Evolutionary conservation across 2,113 vertebrate genomes (phyloP).

Genomic region (Pluvianellus socialis): DNA sequence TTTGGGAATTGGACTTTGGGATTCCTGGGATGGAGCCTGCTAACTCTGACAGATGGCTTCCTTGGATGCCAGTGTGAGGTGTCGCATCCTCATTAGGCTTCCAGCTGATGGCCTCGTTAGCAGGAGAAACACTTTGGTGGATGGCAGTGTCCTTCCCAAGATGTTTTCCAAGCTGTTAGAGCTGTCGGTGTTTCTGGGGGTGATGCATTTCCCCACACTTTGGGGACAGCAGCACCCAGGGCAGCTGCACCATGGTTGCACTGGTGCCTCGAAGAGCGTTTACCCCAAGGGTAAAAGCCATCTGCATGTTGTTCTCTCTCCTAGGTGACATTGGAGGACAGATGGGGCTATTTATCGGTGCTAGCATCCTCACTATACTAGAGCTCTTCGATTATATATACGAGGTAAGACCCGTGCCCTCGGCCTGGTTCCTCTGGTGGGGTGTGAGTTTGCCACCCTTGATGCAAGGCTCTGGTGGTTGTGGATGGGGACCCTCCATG

Average conservation of each 20-base stretch:
- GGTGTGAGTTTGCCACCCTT: background rate
- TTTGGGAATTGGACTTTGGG: background rate
- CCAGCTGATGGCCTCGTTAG: background rate
- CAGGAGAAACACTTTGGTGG: background rate
- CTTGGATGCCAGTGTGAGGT: background rate
- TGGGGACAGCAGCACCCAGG: background rate
- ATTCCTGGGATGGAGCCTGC: background rate
- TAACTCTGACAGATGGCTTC: background rate
- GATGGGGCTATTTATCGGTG: constrained; percentile 98
- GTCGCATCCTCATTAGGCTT: background rate
- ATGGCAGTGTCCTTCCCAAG: fast-evolving
- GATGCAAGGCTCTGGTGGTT: background rate
- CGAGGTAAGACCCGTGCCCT: constrained; percentile 80
- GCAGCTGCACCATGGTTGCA: background rate
- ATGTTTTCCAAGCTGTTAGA: fast-evolving
- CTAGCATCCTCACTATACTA: constrained; percentile 97
- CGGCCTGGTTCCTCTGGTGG: fast-evolving
- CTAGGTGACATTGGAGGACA: constrained; percentile 97
- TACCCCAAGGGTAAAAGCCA: background rate
- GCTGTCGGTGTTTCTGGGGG: background rate
- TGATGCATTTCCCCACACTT: background rate
- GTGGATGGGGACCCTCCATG: background rate
- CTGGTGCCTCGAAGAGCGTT: background rate
- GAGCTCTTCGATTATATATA: constrained; percentile 99
- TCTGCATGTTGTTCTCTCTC: background rate